phyloP scores from a whole-genome alignment of 2,888 invertebrate genomes.

The Phengaris alcon region DNA sequence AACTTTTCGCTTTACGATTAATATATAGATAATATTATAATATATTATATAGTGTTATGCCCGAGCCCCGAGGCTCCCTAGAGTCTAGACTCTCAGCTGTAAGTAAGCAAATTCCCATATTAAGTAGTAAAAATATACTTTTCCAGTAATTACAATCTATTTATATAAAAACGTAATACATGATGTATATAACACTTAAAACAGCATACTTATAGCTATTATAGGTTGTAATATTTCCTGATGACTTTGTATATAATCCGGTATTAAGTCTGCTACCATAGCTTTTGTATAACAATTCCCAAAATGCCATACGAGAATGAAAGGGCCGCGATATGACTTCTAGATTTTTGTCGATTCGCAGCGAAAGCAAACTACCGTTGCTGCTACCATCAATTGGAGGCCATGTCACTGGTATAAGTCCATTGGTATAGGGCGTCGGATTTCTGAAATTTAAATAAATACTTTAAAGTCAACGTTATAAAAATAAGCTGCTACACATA shows the following conservation, averaged over 20 bases:
- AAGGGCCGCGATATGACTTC: conserved; percentile 16
- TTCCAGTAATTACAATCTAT: not conserved
- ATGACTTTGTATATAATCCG: conserved; percentile 9
- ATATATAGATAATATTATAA: too few relatives aligned
- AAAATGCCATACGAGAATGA: conserved; percentile 13
- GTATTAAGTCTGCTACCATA: not conserved
- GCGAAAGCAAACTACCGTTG: not conserved
- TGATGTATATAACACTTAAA: not conserved
- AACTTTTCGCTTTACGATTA: too few relatives aligned
- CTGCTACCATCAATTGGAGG: not conserved
- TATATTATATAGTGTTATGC: too few relatives aligned
- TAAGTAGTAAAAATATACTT: too few relatives aligned
- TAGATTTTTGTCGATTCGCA: conserved; percentile 12
- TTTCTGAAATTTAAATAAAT: conserved; percentile 16
- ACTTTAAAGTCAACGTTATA: not conserved
- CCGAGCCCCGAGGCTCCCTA: too few relatives aligned
- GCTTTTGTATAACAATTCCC: conserved; percentile 21
- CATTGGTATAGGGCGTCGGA: not conserved
- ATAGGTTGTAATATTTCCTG: not conserved
- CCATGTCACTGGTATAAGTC: conserved; percentile 10
- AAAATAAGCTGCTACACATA: not conserved
- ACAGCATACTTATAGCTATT: conserved; percentile 82
- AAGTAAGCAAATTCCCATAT: too few relatives aligned
- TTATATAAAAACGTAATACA: not conserved
- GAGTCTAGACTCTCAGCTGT: too few relatives aligned